Base-by-base conservation (phyloP, 2,113 vertebrate species). In the Bufo gargarizans region DNA sequence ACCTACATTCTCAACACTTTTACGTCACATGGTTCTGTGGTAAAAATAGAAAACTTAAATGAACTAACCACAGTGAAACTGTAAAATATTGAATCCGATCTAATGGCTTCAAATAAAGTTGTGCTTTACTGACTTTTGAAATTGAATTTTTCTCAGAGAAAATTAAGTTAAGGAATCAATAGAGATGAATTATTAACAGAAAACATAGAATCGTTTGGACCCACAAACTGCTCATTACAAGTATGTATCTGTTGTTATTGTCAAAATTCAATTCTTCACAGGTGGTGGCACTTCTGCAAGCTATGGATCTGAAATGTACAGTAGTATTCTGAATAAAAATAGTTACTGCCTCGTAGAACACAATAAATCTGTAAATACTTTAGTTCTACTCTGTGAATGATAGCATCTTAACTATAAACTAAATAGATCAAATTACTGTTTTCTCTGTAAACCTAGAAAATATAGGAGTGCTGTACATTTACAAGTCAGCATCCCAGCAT, bases 151-250 rank as follows among this genome's bases (percentile, higher is more conserved):
- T 82, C 59, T 85, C 84, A 90, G 88, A 92, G 79, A 93, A 90
- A 91, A 93, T 92, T 90, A 92, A 90, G 78, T 90, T 91, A 91
- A 89, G 91, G 77, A 65, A 93, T 94, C 92, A 89, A 93, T 93
- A 90, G 12, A 91, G 84, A 90, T 88, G 7, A 85, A 93, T 93
- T 92, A 58, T 92, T 85, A 74, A 88, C 49, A 91, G 86, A 92
- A 88, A 91, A 87, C 86, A 92, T 82, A 45, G 79, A 91, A 90
- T 90, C 90, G 81, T 89, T 3, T 85, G 86, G 81, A 45, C 58
- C 90, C 91, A 93, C 80, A 90, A 56, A 92, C 90, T 86, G 79
- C 55, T 82, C 19, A 82, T 90, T 92, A 90, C 85, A 50, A 90
- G 49, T 19, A 65, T 91, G 89, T 90, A 22, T 72, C 50, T 89